Conservation (phyloP, 2,797 vertebrate genomes). For the Setipinna tenuifilis region DNA sequence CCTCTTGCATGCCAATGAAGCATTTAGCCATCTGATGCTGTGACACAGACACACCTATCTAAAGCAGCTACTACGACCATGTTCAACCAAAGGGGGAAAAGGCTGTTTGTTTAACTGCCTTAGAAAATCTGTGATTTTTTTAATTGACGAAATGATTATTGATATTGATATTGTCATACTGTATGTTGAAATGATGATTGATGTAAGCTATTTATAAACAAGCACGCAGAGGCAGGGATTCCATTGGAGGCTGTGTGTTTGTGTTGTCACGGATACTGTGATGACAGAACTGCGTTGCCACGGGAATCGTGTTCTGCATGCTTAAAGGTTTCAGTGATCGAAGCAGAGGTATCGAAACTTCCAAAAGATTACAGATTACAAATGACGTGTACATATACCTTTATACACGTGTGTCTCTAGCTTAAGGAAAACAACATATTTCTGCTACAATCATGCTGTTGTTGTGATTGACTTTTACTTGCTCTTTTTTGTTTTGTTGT, state of each 20-base stretch:
- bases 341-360: background rate
- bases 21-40: background rate
- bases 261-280: conserved; percentile 8
- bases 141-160: conserved; percentile 27
- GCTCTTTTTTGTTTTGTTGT: background rate
- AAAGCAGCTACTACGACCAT: conserved; percentile 15
- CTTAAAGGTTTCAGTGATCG: conserved; percentile 13
- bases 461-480: background rate
- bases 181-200: background rate
- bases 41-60: background rate
- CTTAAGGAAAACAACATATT: conserved; percentile 12
- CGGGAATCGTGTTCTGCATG: background rate
- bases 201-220: conserved; percentile 48
- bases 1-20: background rate
- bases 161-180: background rate
- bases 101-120: conserved; percentile 36
- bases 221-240: conserved; percentile 3
- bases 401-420: conserved; percentile 28
- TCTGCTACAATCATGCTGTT: conserved; percentile 28
- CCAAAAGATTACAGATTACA: background rate
- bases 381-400: conserved; percentile 32
- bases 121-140: conserved; percentile 26
- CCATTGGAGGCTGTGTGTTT: background rate
- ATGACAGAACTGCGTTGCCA: background rate
- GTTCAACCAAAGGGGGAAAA: conserved; percentile 15